Evolutionary conservation across 2,888 invertebrate species (phyloP).

Genomic region (Leptogaster cylindrica): DNA sequence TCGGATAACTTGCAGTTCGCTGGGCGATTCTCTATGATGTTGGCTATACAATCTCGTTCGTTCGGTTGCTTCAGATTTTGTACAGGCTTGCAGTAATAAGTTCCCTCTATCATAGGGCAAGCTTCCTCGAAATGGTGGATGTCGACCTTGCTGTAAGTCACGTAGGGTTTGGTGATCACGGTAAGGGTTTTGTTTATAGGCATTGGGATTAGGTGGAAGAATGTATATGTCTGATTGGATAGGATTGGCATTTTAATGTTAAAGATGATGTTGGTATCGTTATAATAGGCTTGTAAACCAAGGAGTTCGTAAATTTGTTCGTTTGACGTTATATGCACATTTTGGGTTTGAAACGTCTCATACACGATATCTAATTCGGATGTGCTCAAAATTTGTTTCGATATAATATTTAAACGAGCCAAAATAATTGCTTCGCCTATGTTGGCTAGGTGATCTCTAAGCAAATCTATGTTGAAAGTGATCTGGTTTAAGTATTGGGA

Average conservation of each 20-base stretch:
- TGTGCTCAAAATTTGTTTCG: slow-evolving; percentile 38
- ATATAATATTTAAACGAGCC: slow-evolving; percentile 45
- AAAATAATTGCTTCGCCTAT: slow-evolving; percentile 47
- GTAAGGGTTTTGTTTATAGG: neutral
- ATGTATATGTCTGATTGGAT: neutral
- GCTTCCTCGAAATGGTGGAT: neutral
- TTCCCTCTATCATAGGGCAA: neutral
- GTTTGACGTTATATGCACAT: neutral
- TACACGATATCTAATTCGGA: neutral
- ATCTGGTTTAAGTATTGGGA: slow-evolving; percentile 40
- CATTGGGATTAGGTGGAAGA: neutral
- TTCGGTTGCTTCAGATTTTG: neutral
- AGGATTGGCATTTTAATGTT: slow-evolving; percentile 7
- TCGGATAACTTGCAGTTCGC: neutral
- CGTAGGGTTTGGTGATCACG: neutral
- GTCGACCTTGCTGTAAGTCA: neutral
- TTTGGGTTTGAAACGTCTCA: neutral
- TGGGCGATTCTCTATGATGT: neutral
- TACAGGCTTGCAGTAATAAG: neutral
- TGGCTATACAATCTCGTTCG: neutral
- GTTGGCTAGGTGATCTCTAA: slow-evolving; percentile 34
- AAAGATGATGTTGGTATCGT: neutral
- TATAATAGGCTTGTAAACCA: neutral
- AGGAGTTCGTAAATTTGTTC: neutral
- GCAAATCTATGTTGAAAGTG: slow-evolving; percentile 45